Percentiles rank a stretch among this genome's conserved stretches.
phyloP scores from a whole-genome alignment of 2,797 vertebrate genomes.

The Fistularia commersonii region DNA sequence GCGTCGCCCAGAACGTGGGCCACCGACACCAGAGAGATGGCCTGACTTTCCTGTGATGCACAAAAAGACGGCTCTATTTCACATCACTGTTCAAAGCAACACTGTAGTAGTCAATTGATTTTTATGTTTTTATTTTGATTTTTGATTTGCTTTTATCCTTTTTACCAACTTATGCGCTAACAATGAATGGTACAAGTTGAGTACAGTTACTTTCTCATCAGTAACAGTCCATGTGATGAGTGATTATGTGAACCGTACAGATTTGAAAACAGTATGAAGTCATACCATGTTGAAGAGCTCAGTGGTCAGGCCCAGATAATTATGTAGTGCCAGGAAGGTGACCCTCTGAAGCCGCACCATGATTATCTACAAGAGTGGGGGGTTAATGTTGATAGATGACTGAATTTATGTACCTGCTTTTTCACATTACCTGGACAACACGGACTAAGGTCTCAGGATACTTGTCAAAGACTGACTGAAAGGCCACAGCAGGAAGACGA shows the following conservation, averaged over 20 bases:
- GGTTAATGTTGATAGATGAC: not conserved
- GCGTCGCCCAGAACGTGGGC: conserved; percentile 73
- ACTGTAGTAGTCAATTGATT: no score
- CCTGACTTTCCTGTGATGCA: conserved; percentile 82
- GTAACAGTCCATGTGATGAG: no score
- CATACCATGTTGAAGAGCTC: conserved; percentile 90
- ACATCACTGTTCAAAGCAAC: not conserved
- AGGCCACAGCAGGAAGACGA: conserved; percentile 85
- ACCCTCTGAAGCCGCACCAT: conserved; percentile 96
- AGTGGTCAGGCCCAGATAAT: conserved; percentile 93
- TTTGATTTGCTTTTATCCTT: no score
- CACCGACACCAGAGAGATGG: conserved; percentile 81
- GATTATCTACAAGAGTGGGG: conserved; percentile 79
- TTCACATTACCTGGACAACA: conserved; percentile 83
- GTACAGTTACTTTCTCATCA: not conserved
- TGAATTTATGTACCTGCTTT: not conserved
- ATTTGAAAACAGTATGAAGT: no score
- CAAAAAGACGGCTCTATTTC: not conserved
- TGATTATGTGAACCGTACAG: no score
- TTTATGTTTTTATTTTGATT: no score
- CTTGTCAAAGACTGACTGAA: conserved; percentile 89
- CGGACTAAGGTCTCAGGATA: conserved; percentile 91
- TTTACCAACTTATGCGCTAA: no score
- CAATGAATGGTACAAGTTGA: no score
- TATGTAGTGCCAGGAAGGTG: conserved; percentile 91